Base-by-base conservation (phyloP, 2,888 invertebrate species). In the Gortyna flavago region DNA sequence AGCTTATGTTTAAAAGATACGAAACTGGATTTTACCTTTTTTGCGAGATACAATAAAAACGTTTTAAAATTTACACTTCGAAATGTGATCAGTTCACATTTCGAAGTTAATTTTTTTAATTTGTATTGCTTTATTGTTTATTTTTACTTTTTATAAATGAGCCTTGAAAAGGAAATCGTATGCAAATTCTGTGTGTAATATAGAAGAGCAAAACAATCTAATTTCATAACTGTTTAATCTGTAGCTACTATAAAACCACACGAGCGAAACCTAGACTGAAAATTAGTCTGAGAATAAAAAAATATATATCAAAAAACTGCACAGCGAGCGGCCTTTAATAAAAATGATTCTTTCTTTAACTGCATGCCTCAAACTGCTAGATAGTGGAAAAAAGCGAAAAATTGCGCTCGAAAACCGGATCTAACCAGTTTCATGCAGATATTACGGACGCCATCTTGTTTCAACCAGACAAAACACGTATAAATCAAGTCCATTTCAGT, bases 401-500 rank as follows among this genome's bases (percentile, higher is more conserved):
- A 94, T 93, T 92, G 93, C 90, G 89, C 91, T 91, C 89, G 86
- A 86, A 84, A 90, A 85, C 89, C 87, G 89, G 91, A 91, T 90
- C 87, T 89, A 91, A 91, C 91, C 89, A 89, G 92, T 90, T 93
- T 85, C 89, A 92, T 92, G 92, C 93, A 93, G 93, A 94, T 94
- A 95, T 94, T 94, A 93, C 92, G 87, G 88, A 81, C 91, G 92
- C 93, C 93, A 93, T 94, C 94, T 93, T 94, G 94, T 93, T 92
- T 91, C 89, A 87, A 89, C 92, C 91, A 92, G 93, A 94, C 93
- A 93, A 93, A 94, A 94, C 91, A 93, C 91, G 91, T 91, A 94
- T 94, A 94, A 94, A 94, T 94, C 95, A 94, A 92, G 88, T 89
- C 89, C 84, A 88, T 90, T 91, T 91, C 92, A 89, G 91, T 94